These are phyloP conservation scores for Latrodectus elegans DNA, from an alignment of 2,888 invertebrate species.

Conservation along the genomic window DNA sequence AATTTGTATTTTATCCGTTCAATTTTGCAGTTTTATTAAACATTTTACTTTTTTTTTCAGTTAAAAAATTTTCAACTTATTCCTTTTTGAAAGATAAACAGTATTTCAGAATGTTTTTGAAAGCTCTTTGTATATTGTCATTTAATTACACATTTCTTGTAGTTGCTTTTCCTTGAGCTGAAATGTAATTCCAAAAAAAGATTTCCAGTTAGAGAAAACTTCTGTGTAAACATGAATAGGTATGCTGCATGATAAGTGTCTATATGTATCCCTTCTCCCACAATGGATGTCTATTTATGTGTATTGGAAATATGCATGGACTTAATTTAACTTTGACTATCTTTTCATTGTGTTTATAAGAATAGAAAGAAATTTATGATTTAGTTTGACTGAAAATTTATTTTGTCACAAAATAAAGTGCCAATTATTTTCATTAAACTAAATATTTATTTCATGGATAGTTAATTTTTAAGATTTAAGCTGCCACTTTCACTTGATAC, in stretches of 20 bases:
- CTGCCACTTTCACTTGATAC: too few species aligned
- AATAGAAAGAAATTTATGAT: not conserved
- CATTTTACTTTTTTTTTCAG: too few species aligned
- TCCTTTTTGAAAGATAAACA: not conserved
- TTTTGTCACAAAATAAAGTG: too few species aligned
- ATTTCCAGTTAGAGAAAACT: conserved; percentile 9
- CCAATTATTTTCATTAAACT: too few species aligned
- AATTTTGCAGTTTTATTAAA: too few species aligned
- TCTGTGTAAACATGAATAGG: conserved; percentile 24
- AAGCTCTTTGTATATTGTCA: not conserved
- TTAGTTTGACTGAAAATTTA: too few species aligned
- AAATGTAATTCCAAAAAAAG: conserved; percentile 5
- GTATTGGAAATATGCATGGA: conserved; percentile 28
- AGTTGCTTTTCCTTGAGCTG: conserved; percentile 25
- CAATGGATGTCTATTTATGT: not conserved
- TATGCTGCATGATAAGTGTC: conserved; percentile 44
- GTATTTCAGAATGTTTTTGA: not conserved
- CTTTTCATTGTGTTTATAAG: not conserved
- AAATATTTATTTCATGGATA: too few species aligned
- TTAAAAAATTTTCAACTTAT: not conserved
- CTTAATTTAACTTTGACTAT: not conserved
- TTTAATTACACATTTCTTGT: conserved; percentile 30
- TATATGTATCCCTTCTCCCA: conserved; percentile 24
- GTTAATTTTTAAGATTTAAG: too few species aligned
- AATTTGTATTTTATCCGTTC: too few species aligned